Evolutionary conservation across 37 sponge, comb jelly and placozoan genomes (phyloP).

Genomic region (Chondrilla cf. caribensis): DNA sequence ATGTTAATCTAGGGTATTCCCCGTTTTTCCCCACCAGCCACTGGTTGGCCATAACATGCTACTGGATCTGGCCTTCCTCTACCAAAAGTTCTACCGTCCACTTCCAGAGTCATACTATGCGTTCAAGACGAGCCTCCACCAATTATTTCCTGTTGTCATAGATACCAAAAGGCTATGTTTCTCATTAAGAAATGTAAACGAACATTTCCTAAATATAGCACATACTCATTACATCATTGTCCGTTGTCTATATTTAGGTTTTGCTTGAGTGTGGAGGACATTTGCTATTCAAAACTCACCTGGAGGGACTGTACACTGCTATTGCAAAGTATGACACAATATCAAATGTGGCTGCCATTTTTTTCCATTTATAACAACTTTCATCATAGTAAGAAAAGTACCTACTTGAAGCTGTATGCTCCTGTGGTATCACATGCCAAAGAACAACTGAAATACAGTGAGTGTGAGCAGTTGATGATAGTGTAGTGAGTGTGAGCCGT

Average conservation of each 20-base stretch:
- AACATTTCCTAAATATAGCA: background rate
- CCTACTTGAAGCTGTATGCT: background rate
- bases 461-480: background rate
- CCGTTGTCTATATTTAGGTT: background rate
- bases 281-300: background rate
- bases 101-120: constrained; percentile 60
- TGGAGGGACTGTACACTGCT: constrained; percentile 10
- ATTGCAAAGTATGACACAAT: background rate
- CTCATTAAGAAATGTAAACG: constrained; percentile 46
- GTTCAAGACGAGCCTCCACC: constrained; percentile 66
- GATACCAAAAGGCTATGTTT: constrained; percentile 79
- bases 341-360: background rate
- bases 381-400: background rate
- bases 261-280: background rate
- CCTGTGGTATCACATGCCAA: background rate
- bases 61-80: constrained; percentile 68
- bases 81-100: constrained; percentile 65
- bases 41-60: constrained; percentile 87
- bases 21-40: constrained; percentile 38
- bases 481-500: background rate
- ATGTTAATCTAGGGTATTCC: background rate
- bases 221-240: background rate
- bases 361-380: background rate
- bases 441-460: background rate
- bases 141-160: constrained; percentile 63